Conservation (phyloP, 2,113 vertebrate species). For the Setophaga kirtlandii region DNA sequence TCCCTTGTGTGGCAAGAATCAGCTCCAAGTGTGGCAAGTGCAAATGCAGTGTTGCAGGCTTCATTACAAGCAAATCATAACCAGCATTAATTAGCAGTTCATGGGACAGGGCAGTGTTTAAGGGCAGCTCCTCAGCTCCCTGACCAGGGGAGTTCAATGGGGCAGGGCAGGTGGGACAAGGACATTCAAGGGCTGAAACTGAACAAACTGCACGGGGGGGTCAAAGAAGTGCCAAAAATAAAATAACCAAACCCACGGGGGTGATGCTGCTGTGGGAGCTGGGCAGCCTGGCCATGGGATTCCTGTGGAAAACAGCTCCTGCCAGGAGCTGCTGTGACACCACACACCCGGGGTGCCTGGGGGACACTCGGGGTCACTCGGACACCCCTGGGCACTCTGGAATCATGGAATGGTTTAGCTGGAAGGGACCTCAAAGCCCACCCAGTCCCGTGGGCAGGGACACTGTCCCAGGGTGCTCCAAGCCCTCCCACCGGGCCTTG, state of each 20-base stretch:
- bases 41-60: neutral
- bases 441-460: neutral
- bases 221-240: neutral
- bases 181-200: neutral
- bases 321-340: neutral
- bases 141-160: neutral
- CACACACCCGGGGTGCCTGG: fast-evolving
- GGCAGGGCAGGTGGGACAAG: neutral
- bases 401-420: fast-evolving
- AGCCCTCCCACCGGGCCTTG: neutral
- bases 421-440: neutral
- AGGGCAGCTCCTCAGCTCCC: neutral
- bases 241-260: neutral
- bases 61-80: neutral
- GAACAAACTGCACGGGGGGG: neutral
- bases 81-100: neutral
- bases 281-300: neutral
- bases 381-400: neutral
- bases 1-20: neutral
- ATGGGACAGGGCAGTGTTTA: neutral
- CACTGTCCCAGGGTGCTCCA: neutral
- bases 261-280: neutral
- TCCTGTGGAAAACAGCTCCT: neutral
- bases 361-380: fast-evolving
- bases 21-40: neutral